Evolutionary conservation across 2,888 invertebrate species (phyloP).

Genomic region (Laspeyria flexula): DNA sequence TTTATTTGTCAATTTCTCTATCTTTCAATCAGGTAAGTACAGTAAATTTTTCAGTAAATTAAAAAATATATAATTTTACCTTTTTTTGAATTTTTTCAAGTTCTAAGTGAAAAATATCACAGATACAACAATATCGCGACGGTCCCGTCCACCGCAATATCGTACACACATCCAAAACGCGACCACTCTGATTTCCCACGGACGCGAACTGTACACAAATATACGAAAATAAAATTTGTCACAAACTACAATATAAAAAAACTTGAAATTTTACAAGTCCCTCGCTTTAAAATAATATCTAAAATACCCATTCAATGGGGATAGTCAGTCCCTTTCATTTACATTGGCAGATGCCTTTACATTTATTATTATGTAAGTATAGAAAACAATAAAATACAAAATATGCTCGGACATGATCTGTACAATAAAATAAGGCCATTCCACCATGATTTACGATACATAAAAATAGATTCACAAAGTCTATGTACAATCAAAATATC

Average conservation of each 20-base stretch:
- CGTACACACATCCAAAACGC: constrained; percentile 71
- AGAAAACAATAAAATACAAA: constrained; percentile 66
- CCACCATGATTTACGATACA: constrained; percentile 72
- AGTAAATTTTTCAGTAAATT: constrained; percentile 75
- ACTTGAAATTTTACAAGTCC: constrained; percentile 74
- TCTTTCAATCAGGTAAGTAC: constrained; percentile 64
- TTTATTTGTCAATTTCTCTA: constrained; percentile 80
- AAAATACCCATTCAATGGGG: constrained; percentile 53
- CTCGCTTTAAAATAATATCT: constrained; percentile 63
- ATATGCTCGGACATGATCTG: constrained; percentile 59
- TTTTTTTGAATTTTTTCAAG: constrained; percentile 70
- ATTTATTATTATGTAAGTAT: constrained; percentile 25
- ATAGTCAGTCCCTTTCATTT: constrained; percentile 17
- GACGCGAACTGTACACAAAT: constrained; percentile 75
- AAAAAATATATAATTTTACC: constrained; percentile 68
- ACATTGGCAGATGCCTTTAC: constrained; percentile 23
- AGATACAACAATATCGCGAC: constrained; percentile 63
- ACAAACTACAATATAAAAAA: constrained; percentile 66
- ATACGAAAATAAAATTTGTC: constrained; percentile 76
- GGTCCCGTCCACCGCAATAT: constrained; percentile 53
- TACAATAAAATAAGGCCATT: constrained; percentile 64
- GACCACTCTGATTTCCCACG: constrained; percentile 65
- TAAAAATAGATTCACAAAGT: constrained; percentile 70
- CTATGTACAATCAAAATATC: constrained; percentile 76
- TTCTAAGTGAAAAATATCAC: constrained; percentile 70